Evolutionary conservation across 2,113 vertebrate genomes (phyloP), one percentile per base, ranked within the genome.

Genomic region (Siniperca knerii): DNA sequence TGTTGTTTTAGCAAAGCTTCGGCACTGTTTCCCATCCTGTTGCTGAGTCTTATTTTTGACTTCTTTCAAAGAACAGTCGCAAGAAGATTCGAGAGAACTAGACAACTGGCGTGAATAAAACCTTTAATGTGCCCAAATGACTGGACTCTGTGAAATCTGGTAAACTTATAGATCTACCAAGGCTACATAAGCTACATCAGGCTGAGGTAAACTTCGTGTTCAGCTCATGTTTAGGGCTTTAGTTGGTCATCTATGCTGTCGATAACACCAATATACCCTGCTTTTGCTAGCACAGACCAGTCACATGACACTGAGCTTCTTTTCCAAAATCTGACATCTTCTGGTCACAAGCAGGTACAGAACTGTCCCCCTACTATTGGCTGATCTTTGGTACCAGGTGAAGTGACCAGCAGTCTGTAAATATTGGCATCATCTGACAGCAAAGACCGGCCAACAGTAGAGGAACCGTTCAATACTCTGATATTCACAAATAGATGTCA

Each of bases 181-280:
- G 1, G 79, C 79, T 68, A 75, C 71, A 68, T 60, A 18, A 50
- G 54, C 54, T 75, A 68, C 71, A 60, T 48, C 20, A 66, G 61
- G 40, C 70, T 40, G 64, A 29, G 52, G 79, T 81, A 67, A 48
- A 66, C 60, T 42, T 25, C 10, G 1, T 48, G 11, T 15, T 46
- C 46, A 12, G 66, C 64, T 33, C 37, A 55, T 8, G 46, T 13
- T 61, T 8, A 18, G 8, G 15, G 33, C 18, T 21, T 10, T 29
- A 2, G 66, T 18, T 68, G 35, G 35, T 46, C 29, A 8, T 35
- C 10, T 21, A 58, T 25, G 55, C 55, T 58, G 55, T 16, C 46
- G 46, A 44, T 44, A 44, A 44, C 42, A 11, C 42, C 42, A 25
- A 25, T 25, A 13, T 46, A 46, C 23, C 23, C 55, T 9, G 4